A percentile compares a stretch with the other conserved stretches of the same genome.
These are phyloP conservation scores for Oriolus oriolus DNA, from an alignment of 2,113 vertebrate species.

Conservation along the genomic window DNA sequence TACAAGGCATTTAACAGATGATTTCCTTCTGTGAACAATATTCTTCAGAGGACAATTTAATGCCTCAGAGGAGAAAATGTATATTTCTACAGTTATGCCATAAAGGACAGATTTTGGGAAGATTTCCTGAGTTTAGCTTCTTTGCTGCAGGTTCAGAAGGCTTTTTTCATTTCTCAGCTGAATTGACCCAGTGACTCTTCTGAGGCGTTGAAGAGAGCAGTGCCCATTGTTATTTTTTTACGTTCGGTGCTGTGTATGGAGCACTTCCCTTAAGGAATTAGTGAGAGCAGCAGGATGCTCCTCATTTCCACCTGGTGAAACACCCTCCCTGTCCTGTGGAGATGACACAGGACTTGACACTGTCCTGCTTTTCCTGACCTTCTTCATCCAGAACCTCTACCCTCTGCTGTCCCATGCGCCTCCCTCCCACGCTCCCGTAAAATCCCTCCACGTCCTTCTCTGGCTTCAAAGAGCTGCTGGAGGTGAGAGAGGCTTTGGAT, in stretches of 20 bases:
- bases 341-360: too few species aligned
- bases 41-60: slow-evolving; percentile 12
- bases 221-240: background rate
- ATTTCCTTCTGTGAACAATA: slow-evolving; percentile 17
- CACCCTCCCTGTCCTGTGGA: background rate
- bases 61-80: background rate
- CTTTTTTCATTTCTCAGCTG: background rate
- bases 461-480: background rate
- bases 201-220: background rate
- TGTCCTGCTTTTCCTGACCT: background rate
- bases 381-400: background rate
- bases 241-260: background rate
- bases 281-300: background rate
- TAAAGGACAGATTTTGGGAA: background rate
- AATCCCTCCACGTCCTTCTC: background rate
- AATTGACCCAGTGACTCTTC: background rate
- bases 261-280: background rate
- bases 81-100: background rate
- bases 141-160: background rate
- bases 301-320: background rate
- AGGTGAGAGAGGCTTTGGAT: background rate
- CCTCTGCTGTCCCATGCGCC: accelerated
- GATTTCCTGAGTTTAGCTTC: background rate
- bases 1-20: background rate
- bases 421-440: background rate